These are phyloP conservation scores for Nebria brevicollis DNA, from an alignment of 2,888 invertebrate species.

Conservation along the genomic window DNA sequence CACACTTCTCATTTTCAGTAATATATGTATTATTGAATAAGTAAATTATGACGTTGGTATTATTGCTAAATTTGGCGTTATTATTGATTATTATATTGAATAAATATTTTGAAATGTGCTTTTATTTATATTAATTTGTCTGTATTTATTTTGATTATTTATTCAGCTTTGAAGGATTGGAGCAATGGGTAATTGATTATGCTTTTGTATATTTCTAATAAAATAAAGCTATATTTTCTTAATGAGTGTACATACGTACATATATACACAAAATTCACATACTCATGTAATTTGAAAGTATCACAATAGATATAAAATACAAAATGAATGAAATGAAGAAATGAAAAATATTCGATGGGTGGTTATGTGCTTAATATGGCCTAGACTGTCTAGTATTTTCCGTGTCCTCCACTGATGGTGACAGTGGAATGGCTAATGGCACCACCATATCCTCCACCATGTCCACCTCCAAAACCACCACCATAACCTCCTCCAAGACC, in stretches of 20 bases:
- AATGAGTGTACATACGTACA: neutral
- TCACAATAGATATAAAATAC: slow-evolving; percentile 47
- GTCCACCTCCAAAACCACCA: slow-evolving; percentile 36
- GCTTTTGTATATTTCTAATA: neutral
- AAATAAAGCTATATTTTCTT: slow-evolving; percentile 27
- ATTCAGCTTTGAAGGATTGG: neutral
- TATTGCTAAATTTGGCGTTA: too few relatives aligned
- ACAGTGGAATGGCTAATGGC: slow-evolving; percentile 11
- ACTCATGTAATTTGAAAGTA: slow-evolving; percentile 20
- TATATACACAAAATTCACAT: slow-evolving; percentile 19
- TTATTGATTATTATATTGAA: too few relatives aligned
- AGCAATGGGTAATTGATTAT: too few relatives aligned
- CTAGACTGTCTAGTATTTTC: slow-evolving; percentile 55
- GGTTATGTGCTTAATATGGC: slow-evolving; percentile 58
- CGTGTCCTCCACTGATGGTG: slow-evolving; percentile 44
- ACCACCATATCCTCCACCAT: slow-evolving; percentile 29
- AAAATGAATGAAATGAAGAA: slow-evolving; percentile 58
- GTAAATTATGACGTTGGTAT: too few relatives aligned
- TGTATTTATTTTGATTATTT: neutral
- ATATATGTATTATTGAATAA: too few relatives aligned
- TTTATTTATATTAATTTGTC: too few relatives aligned
- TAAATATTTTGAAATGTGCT: too few relatives aligned
- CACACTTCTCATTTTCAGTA: too few relatives aligned
- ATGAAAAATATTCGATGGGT: slow-evolving; percentile 58
- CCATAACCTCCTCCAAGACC: slow-evolving; percentile 31